These are phyloP conservation scores for Catagonus wagneri DNA, from an alignment of 2,113 vertebrate species.

Conservation along the genomic window DNA sequence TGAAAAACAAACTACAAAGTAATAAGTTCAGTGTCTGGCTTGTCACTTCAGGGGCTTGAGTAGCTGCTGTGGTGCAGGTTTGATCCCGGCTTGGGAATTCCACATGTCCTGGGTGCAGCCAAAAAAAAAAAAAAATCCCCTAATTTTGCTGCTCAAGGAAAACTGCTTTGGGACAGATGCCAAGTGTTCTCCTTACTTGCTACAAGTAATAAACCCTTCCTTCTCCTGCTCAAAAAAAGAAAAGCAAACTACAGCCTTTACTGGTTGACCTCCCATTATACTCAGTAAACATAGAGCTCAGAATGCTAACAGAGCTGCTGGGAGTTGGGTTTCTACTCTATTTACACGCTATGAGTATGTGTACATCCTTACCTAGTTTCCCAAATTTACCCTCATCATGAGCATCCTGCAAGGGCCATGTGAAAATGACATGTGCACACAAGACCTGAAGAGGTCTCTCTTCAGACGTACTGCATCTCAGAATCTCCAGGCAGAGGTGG, in stretches of 20 bases:
- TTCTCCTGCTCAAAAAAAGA: no score
- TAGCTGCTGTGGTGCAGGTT: no score
- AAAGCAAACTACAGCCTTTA: background rate
- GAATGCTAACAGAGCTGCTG: background rate
- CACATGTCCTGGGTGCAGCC: no score
- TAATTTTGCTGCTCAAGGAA: no score
- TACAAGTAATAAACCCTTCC: no score
- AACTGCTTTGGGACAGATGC: no score
- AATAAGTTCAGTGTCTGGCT: no score
- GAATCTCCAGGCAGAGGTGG: background rate
- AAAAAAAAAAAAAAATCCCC: no score
- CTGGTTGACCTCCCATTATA: background rate
- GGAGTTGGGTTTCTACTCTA: background rate
- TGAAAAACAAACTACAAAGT: conserved; percentile 14
- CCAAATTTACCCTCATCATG: background rate
- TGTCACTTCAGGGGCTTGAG: no score
- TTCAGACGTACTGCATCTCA: background rate
- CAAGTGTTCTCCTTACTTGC: no score
- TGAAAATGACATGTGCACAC: no score
- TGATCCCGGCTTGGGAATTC: no score
- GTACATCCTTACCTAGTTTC: background rate
- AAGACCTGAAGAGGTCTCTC: background rate
- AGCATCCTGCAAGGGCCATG: background rate
- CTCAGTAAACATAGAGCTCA: background rate
- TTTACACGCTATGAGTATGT: background rate